Conservation (phyloP, 2,797 vertebrate genomes). For the Sebastes jordani region DNA sequence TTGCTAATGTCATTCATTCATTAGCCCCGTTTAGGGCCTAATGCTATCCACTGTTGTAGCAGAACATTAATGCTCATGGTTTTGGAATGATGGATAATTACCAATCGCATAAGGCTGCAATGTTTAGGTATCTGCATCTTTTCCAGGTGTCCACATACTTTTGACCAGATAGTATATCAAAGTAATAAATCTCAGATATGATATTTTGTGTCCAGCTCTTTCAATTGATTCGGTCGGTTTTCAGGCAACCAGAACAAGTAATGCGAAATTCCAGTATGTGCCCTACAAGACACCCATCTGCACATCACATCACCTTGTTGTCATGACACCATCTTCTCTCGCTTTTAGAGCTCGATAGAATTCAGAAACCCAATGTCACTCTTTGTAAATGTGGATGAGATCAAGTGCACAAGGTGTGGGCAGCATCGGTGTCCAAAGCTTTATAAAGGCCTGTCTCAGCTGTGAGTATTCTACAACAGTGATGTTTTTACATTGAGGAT, state of each 20-base stretch:
- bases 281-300: conserved; percentile 1
- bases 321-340: conserved; percentile 11
- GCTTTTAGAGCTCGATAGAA: conserved; percentile 2
- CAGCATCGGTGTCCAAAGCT: background rate
- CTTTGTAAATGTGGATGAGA: background rate
- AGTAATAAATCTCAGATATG: background rate
- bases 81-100: background rate
- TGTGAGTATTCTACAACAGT: background rate
- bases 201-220: background rate
- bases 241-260: background rate
- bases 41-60: background rate
- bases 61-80: background rate
- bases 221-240: background rate
- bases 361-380: conserved; percentile 11
- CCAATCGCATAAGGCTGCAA: background rate
- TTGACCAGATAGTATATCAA: background rate
- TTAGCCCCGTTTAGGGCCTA: no score
- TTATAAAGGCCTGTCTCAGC: background rate
- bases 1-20: no score
- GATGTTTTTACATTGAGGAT: background rate
- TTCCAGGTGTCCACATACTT: background rate
- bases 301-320: background rate
- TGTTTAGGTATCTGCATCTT: background rate
- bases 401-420: background rate
- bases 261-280: background rate